Percentiles rank a stretch among this genome's conserved stretches.
phyloP scores from a whole-genome alignment of 2,113 vertebrate genomes.

The Perccottus glenii region DNA sequence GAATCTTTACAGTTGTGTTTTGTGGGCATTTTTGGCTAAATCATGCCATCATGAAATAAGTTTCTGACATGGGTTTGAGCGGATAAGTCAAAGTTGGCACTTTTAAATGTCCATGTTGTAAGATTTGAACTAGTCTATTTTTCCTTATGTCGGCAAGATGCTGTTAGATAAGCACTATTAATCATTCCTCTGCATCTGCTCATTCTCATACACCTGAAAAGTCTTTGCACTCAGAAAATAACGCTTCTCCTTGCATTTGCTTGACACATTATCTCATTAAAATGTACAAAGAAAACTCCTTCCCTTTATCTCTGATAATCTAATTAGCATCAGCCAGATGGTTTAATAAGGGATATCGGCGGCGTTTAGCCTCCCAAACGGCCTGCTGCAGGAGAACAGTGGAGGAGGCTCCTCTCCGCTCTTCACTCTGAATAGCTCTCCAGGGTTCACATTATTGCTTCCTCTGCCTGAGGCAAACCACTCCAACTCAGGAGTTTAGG shows the following conservation, averaged over 20 bases:
- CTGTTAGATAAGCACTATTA: conserved; percentile 75
- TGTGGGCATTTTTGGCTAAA: neutral
- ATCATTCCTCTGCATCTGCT: conserved; percentile 78
- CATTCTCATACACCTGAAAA: conserved; percentile 75
- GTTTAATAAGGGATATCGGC: conserved; percentile 84
- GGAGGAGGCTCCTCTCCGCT: conserved; percentile 73
- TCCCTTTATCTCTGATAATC: conserved; percentile 86
- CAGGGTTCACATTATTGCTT: conserved; percentile 84
- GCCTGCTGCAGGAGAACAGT: conserved; percentile 78
- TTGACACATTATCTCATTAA: conserved; percentile 85
- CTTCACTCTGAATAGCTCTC: conserved; percentile 81
- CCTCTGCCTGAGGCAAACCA: conserved; percentile 82
- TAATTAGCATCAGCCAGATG: conserved; percentile 88
- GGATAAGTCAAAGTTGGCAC: conserved; percentile 3
- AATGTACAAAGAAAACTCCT: conserved; percentile 85
- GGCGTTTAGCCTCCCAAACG: conserved; percentile 82
- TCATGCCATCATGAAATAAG: neutral
- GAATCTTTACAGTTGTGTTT: too few relatives aligned
- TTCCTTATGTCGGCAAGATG: conserved; percentile 75
- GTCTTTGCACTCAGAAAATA: conserved; percentile 66
- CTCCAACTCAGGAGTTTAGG: conserved; percentile 80
- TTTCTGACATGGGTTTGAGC: neutral
- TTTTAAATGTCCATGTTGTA: conserved; percentile 22
- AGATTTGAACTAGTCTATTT: conserved; percentile 39
- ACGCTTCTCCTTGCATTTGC: conserved; percentile 70